Base-by-base conservation (phyloP, 1,140 invertebrate species). In the Scylla paramamosain region DNA sequence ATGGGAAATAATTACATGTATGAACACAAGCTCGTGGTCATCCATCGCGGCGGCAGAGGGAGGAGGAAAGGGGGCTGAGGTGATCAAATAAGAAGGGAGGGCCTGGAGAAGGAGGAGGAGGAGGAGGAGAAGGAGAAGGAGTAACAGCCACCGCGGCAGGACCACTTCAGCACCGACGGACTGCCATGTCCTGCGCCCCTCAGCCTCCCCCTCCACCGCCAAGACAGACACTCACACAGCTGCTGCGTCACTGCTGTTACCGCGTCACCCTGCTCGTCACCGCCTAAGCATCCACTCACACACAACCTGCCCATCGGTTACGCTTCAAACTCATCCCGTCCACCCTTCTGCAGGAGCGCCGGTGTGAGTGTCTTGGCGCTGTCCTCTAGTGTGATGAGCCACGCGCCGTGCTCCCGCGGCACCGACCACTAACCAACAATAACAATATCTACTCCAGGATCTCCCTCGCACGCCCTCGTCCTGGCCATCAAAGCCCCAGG, bases 1-100 rank as follows among this genome's bases (percentile, higher is more conserved):
- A n/a, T 77, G n/a, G n/a, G 67, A 77, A 77, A n/a, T 77, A 77
- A 77, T 77, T 77, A 77, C 67, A 77, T n/a, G 25, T 77, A 77
- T 77, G 67, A n/a, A 77, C 67, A 77, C 25, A 77, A 25, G 67
- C 67, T 77, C n/a, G 46, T 46, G 87, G 87, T 48, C 87, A 46
- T 48, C 87, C 31, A 89, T 89, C 87, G 86, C 12, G 87, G 59
- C 10, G 28, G 59, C 32, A 20, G 92, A 77, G 31, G 20, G 59
- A 12, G 28, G 59, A 32, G 32, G 92, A 77, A 77, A 20, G 93
- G 39, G 83, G 2, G 20, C 29, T 10, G 82, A 82, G 29, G 39
- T 45, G 45, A n/a, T 48, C 14, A 82, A 67, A 52, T 31, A n/a
- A 59, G 91, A 32, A 31, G 12, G 67, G 92, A 93, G n/a, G 25